These are phyloP conservation scores for Argopecten irradians DNA, from an alignment of 1,140 invertebrate genomes.

Conservation along the genomic window DNA sequence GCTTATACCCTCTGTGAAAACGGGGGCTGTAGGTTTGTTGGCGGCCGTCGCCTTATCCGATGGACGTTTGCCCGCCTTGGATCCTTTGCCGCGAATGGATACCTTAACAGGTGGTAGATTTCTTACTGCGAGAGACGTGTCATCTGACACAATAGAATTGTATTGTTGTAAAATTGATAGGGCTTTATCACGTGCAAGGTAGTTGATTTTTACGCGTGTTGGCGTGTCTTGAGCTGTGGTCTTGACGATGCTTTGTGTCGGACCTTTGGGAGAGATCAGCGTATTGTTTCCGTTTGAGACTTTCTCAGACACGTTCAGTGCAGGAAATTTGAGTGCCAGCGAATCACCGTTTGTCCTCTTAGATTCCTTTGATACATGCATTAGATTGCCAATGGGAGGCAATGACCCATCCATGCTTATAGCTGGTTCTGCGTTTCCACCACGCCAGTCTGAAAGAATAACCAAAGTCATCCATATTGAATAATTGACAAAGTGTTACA, in stretches of 20 bases:
- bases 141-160: conserved; percentile 40
- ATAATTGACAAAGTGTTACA: conserved; percentile 3
- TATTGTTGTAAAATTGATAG: conserved; percentile 50
- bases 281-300: not conserved
- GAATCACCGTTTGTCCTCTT: not conserved
- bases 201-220: conserved; percentile 36
- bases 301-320: not conserved
- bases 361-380: not conserved
- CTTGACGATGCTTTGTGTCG: not conserved
- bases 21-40: conserved; percentile 28
- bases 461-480: not conserved
- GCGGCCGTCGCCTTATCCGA: conserved; percentile 28
- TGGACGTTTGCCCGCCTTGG: not conserved
- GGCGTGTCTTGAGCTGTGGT: not conserved
- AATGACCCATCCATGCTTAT: not conserved
- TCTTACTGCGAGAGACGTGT: conserved; percentile 40
- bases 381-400: not conserved
- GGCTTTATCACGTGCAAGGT: conserved; percentile 45
- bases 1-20: conserved; percentile 52
- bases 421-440: not conserved
- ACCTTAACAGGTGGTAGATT: conserved; percentile 47
- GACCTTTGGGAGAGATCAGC: not conserved
- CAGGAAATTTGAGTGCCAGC: not conserved
- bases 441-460: conserved; percentile 20
- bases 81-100: conserved; percentile 6